phyloP scores from a whole-genome alignment of 2,888 invertebrate species.

The Pyrochroa serraticornis region DNA sequence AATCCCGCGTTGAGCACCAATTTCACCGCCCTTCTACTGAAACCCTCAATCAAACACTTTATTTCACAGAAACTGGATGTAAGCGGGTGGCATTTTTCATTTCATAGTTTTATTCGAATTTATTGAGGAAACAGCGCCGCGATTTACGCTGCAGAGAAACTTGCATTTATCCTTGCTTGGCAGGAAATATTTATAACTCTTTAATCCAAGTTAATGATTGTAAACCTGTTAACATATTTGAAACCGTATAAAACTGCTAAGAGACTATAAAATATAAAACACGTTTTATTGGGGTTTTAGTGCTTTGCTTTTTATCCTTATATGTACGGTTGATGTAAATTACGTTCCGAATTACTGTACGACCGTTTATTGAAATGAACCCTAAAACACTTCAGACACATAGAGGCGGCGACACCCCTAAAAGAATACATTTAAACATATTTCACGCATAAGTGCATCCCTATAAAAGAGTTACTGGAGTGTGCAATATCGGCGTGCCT shows the following conservation, averaged over 20 bases:
- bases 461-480: conserved; percentile 37
- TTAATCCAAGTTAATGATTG: conserved; percentile 24
- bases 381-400: conserved; percentile 17
- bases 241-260: neutral
- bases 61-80: too few species aligned
- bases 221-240: conserved; percentile 25
- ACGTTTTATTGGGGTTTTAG: conserved; percentile 23
- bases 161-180: too few species aligned
- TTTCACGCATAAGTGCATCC: conserved; percentile 42
- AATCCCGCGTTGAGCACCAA: conserved; percentile 13
- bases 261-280: conserved; percentile 26
- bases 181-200: neutral
- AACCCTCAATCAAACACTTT: too few species aligned
- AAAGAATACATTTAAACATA: conserved; percentile 45
- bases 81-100: too few species aligned
- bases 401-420: conserved; percentile 21
- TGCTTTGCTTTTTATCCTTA: conserved; percentile 21
- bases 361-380: conserved; percentile 24
- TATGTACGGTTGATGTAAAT: conserved; percentile 18
- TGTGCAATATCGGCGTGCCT: conserved; percentile 21
- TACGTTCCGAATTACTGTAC: conserved; percentile 18
- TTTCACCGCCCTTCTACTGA: too few species aligned
- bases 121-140: neutral
- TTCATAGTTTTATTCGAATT: conserved; percentile 6
- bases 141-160: neutral